Percentiles rank a stretch among this genome's conserved stretches.
Evolutionary conservation across 2,888 invertebrate genomes (phyloP).

Genomic region (Melanostoma mellinum): DNA sequence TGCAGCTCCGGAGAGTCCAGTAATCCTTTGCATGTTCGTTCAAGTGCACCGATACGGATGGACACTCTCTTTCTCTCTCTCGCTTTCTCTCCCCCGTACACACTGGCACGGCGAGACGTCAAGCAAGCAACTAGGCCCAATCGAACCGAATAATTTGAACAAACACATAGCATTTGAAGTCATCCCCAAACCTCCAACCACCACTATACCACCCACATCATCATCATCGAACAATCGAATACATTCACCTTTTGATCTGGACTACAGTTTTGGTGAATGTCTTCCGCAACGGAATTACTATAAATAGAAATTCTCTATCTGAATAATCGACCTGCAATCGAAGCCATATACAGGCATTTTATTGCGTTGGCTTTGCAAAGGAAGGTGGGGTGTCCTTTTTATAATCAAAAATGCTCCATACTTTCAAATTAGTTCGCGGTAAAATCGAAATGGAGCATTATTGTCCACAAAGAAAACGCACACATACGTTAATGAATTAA

Average conservation of each 20-base stretch:
- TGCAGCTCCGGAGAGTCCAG: conserved; percentile 33
- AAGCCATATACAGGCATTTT: background rate
- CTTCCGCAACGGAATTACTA: conserved; percentile 13
- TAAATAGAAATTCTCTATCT: conserved; percentile 21
- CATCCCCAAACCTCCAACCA: background rate
- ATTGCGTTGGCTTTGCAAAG: too few species aligned
- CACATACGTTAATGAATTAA: too few species aligned
- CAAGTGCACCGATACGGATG: conserved; percentile 65
- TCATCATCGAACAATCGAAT: conserved; percentile 12
- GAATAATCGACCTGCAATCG: conserved; percentile 22
- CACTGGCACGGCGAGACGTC: background rate
- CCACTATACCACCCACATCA: conserved; percentile 5
- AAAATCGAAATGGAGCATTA: too few species aligned
- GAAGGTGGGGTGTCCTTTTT: too few species aligned
- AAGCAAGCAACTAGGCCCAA: conserved; percentile 39
- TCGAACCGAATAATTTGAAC: conserved; percentile 56
- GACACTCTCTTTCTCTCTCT: conserved; percentile 51
- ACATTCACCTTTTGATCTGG: conserved; percentile 42
- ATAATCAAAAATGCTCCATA: too few species aligned
- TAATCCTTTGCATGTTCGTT: conserved; percentile 64
- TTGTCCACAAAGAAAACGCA: too few species aligned
- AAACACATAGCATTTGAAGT: conserved; percentile 41
- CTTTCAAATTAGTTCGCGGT: too few species aligned
- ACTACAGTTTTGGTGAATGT: conserved; percentile 35
- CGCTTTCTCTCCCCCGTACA: background rate